A percentile compares a stretch with the other conserved stretches of the same genome.
Conservation (phyloP, 2,797 vertebrate genomes). For the Chelonia mydas region DNA sequence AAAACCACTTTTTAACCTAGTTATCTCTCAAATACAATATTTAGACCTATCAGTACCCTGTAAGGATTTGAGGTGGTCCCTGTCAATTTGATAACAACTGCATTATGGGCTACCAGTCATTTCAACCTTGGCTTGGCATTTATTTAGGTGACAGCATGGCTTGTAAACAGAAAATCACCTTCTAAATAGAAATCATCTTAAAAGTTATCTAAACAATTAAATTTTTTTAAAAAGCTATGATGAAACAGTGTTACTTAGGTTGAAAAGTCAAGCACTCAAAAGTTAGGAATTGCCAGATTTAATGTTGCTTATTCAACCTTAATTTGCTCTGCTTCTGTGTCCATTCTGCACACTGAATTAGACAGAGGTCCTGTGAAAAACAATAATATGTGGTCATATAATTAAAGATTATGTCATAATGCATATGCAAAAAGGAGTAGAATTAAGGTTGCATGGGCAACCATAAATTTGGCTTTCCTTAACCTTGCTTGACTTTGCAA, state of each 20-base stretch:
- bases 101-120: constrained; percentile 69
- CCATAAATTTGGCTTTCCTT: constrained; percentile 2
- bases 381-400: background rate
- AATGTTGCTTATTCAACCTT: background rate
- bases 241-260: constrained; percentile 36
- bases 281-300: constrained; percentile 42
- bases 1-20: constrained; percentile 22
- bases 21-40: constrained; percentile 56
- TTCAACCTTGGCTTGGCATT: constrained; percentile 61
- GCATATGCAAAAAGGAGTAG: background rate
- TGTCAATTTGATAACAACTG: constrained; percentile 64
- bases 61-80: constrained; percentile 65
- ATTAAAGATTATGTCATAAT: background rate
- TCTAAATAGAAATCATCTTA: constrained; percentile 65
- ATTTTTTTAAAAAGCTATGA: constrained; percentile 28
- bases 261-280: constrained; percentile 25
- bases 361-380: background rate
- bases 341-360: background rate
- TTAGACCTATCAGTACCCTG: constrained; percentile 53
- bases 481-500: constrained; percentile 27
- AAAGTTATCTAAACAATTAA: constrained; percentile 57
- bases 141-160: constrained; percentile 66
- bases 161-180: constrained; percentile 69
- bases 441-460: background rate
- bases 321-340: background rate